A percentile compares a stretch with the other conserved stretches of the same genome.
Evolutionary conservation across 1,140 invertebrate genomes (phyloP).

Genomic region (Penaeus indicus): DNA sequence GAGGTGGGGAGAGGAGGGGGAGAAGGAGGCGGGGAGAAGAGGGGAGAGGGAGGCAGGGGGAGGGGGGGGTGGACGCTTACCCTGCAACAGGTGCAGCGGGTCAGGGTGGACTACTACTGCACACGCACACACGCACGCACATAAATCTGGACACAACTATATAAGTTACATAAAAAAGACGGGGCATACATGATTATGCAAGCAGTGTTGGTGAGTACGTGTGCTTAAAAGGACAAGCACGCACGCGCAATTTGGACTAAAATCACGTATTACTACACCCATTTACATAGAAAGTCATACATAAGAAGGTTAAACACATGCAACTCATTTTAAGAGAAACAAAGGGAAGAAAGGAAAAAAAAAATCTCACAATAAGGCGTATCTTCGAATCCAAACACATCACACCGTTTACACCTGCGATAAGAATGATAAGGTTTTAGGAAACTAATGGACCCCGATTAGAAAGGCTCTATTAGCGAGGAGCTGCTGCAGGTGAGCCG

Average conservation of each 20-base stretch:
- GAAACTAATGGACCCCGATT: no score
- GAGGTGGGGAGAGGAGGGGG: no score
- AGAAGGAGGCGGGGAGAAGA: neutral
- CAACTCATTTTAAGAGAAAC: no score
- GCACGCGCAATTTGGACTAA: neutral
- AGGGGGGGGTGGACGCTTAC: neutral
- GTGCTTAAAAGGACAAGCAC: neutral
- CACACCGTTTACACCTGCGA: no score
- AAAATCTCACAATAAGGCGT: no score
- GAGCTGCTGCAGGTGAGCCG: neutral
- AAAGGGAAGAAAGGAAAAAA: no score
- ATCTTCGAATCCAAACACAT: no score
- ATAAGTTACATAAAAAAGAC: neutral
- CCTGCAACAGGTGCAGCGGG: slow-evolving; percentile 1
- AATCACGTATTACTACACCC: neutral
- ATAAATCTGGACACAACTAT: neutral
- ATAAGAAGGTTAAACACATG: no score
- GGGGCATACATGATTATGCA: neutral
- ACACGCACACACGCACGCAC: slow-evolving; percentile 33
- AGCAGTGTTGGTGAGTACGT: neutral
- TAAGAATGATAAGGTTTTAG: no score
- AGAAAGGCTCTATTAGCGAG: neutral
- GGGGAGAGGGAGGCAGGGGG: neutral
- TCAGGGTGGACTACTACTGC: slow-evolving; percentile 18
- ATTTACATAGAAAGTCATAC: no score